Evolutionary conservation across 2,113 vertebrate species (phyloP), one percentile per base, ranked within the genome.

Genomic region (Syngnathoides biaculeatus): DNA sequence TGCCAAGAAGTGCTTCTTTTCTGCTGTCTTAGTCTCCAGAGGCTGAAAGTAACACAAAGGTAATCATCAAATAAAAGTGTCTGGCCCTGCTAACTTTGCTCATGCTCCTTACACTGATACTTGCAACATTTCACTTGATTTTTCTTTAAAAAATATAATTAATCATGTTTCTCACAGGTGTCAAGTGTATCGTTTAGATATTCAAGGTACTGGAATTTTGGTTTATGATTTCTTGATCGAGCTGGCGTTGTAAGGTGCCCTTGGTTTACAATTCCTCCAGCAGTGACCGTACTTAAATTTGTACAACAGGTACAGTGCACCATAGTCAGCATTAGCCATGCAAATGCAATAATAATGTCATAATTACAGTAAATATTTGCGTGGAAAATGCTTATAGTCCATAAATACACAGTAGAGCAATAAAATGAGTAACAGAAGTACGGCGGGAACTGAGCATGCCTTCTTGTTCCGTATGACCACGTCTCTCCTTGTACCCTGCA

Each of bases 41-140:
- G 83, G 81, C 64, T 82, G 78, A 72, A 67, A 72, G 67, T 75
- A 79, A 81, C 67, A 76, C 86, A 88, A 74, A 77, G 72, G 75
- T 83, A 78, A 87, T 89, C 80, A 78, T 89, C 80, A 86, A 82
- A 90, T 88, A 86, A 73, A 78, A 73, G 79, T 66, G 65, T 78
- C 63, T 65, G 2, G 56, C 75, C 48, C 77, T 70, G 71, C 74
- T 78, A 67, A 55, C 77, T 75, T 40, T 64, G 27, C 48, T 64
- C 27, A 6, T 77, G 64, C 17, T 14, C 14, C 8, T 79, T 60
- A 14, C 66, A 71, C 67, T 77, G 73, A 73, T 66, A 43, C 68
- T 74, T 72, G 65, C 65, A 73, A 82, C 67, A 61, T 40, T 63
- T 55, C 63, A 39, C 60, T 68, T 60, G 56, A 56, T 58, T 63